Conservation (phyloP, 1,140 invertebrate species). For the Cataglyphis hispanica region DNA sequence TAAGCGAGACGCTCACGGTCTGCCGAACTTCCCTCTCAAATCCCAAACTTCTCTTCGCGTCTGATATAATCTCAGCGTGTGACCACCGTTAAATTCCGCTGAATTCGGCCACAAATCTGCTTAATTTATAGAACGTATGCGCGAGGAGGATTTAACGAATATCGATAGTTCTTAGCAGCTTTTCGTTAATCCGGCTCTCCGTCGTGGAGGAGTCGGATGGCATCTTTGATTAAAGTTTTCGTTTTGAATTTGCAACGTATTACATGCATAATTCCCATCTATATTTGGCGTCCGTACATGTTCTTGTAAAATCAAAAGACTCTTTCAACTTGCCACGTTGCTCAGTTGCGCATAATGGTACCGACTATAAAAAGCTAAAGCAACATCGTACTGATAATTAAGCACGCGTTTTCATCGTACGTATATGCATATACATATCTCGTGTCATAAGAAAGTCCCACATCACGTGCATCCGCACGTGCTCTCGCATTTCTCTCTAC, state of each 20-base stretch:
- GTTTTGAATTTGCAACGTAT: background rate
- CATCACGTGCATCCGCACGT: slow-evolving; percentile 36
- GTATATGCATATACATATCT: slow-evolving; percentile 29
- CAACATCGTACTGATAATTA: slow-evolving; percentile 48
- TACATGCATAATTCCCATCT: background rate
- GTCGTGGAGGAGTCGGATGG: background rate
- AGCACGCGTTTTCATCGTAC: slow-evolving; percentile 5
- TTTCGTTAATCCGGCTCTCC: slow-evolving; percentile 33
- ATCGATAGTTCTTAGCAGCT: slow-evolving; percentile 33
- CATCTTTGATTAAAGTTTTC: slow-evolving; percentile 14
- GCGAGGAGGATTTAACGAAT: slow-evolving; percentile 62
- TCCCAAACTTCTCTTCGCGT: slow-evolving; percentile 23
- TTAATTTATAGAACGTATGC: slow-evolving; percentile 59
- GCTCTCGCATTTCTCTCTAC: slow-evolving; percentile 19
- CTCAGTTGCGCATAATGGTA: background rate
- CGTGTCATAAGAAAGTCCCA: slow-evolving; percentile 26
- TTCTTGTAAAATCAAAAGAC: background rate
- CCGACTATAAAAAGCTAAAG: slow-evolving; percentile 39
- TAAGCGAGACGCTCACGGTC: slow-evolving; percentile 27
- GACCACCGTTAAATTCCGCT: slow-evolving; percentile 16
- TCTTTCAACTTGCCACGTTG: slow-evolving; percentile 38
- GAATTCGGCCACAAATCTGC: slow-evolving; percentile 58
- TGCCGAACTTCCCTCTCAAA: slow-evolving; percentile 13
- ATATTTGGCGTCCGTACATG: no score
- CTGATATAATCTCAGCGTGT: slow-evolving; percentile 48